Base-by-base conservation (phyloP, 2,113 vertebrate species). In the Isurus oxyrinchus region DNA sequence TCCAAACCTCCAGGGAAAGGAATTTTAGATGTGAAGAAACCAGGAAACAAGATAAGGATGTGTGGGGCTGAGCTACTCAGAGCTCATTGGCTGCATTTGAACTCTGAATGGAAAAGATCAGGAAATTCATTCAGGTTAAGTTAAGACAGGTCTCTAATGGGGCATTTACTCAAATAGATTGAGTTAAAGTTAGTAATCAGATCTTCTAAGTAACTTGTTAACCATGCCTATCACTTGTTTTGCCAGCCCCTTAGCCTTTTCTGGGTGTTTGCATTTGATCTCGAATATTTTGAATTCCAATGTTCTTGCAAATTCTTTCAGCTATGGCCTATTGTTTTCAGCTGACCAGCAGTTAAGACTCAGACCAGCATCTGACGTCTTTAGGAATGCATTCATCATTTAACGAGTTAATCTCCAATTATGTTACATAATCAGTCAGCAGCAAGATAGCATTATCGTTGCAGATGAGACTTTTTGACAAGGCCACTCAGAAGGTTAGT, bases 191-290 rank as follows among this genome's bases (percentile, higher is more conserved):
- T 91, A 91, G 11, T 35, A 93, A 61, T n/a, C 63, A 95, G 93
- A 95, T 40, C 69, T 95, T 61, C 40, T 69, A 44, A 95, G 93
- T 95, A 95, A 69, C 63, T 69, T 44, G n/a, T 95, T 95, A 95
- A 95, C 63, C 23, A 40, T 95, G 90, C 4, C 90, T 93, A 63
- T 95, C 63, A 25, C 40, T 69, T 49, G 35, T 49, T 69, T 69
- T 11, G 40, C 63, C 16, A 44, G 21, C 31, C 63, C 23, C 23
- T 66, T 25, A 44, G 61, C 93, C 4, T 95, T 67, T 67, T 49
- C 57, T 59, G 57, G 23, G 57, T 49, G 49, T 95, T 95, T 66
- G 44, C 21, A 67, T 95, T 95, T 67, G 21, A 49, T 49, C 3
- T 13, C 21, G 63, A 95, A 44, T 49, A 49, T 49, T 67, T 95